These are phyloP conservation scores for Dorcus hopei DNA, from an alignment of 2,888 invertebrate genomes.

Conservation along the genomic window DNA sequence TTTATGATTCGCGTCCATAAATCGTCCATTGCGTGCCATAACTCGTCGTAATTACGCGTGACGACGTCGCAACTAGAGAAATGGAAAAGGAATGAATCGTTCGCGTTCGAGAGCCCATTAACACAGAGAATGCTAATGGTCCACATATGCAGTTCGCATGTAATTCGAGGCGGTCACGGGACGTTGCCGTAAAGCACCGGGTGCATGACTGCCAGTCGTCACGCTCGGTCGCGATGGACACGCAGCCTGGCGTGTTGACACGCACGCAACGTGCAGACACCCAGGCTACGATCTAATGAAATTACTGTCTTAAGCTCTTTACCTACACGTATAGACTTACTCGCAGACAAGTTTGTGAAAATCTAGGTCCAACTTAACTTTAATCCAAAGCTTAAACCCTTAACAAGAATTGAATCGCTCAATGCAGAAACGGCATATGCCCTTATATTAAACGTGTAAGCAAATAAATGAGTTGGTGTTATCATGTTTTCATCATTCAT, in stretches of 20 bases:
- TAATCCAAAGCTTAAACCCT: too few relatives aligned
- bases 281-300: too few relatives aligned
- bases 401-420: too few relatives aligned
- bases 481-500: too few relatives aligned
- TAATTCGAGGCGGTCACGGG: slow-evolving; percentile 29
- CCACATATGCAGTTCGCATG: slow-evolving; percentile 28
- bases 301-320: too few relatives aligned
- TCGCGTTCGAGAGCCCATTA: slow-evolving; percentile 4
- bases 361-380: too few relatives aligned
- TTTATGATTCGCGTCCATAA: background rate
- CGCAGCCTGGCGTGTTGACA: slow-evolving; percentile 21
- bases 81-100: slow-evolving; percentile 1
- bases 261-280: slow-evolving; percentile 5
- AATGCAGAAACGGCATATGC: too few relatives aligned
- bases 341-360: too few relatives aligned
- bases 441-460: too few relatives aligned
- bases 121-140: slow-evolving; percentile 24
- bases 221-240: slow-evolving; percentile 23
- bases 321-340: too few relatives aligned
- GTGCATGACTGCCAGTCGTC: slow-evolving; percentile 26
- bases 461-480: too few relatives aligned
- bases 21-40: background rate
- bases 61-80: background rate
- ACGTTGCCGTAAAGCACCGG: slow-evolving; percentile 22
- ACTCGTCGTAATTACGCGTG: background rate